Evolutionary conservation across 2,797 vertebrate species (phyloP), one percentile per base, ranked within the genome.

Genomic region (Peromyscus melanophrys): DNA sequence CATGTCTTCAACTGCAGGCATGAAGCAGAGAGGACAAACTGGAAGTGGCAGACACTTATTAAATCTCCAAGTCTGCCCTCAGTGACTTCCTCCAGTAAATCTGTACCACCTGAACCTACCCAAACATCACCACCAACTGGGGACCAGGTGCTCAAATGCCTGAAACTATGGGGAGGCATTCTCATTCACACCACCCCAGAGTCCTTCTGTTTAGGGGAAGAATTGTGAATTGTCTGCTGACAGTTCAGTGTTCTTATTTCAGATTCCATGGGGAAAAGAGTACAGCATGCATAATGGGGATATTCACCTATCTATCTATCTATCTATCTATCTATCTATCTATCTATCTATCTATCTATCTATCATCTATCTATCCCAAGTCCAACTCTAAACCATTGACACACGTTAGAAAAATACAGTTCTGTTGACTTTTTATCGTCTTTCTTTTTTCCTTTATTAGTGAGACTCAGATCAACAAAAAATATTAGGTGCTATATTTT

Each of bases 391-490:
- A 8, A 49, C 61, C 46, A 9, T 10, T 43, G 46, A 2, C 43
- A 21, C 1, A 5, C 16, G 37, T 2, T 37, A 73, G 87, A 73
- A 65, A 61, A 69, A 78, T 59, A 76, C 25, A 46, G 0, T 40
- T 57, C 5, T 65, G 67, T 84, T 88, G 59, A 10, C 37, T 80
- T 86, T 59, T 34, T 65, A 69, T 95, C 4, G 61, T 83, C 9
- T 61, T 55, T 65, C 10, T 96, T 34, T 25, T 59, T 75, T 92
- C 9, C 23, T 73, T 81, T 71, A 34, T 69, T 59, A 69, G 34
- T 80, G 77, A 96, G 37, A 95, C 6, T 67, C 80, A 90, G 23
- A 83, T 93, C 27, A 71, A 73, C 59, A 29, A 43, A n/a, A 49
- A 61, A 94, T 57, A 25, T 23, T 19, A 75, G 23, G 34, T 84